These are phyloP conservation scores for Masticophis lateralis DNA, from an alignment of 2,797 vertebrate species.

Conservation along the genomic window DNA sequence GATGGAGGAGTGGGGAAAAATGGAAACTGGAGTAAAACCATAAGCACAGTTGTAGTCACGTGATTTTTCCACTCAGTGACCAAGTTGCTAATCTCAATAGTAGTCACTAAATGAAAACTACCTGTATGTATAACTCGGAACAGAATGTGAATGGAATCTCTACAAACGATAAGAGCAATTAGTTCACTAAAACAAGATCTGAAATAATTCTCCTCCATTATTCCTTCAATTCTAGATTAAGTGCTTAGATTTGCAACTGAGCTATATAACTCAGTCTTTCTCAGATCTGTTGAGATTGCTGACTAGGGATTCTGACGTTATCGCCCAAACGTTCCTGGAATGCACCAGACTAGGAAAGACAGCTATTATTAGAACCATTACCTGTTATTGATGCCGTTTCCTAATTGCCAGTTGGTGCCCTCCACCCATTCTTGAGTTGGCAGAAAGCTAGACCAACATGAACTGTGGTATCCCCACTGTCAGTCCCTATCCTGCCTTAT, in stretches of 20 bases:
- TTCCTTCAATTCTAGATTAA: neutral
- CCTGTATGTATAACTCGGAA: neutral
- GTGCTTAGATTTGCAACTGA: neutral
- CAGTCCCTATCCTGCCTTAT: neutral
- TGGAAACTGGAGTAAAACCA: neutral
- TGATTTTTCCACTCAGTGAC: neutral
- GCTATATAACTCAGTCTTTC: neutral
- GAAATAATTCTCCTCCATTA: neutral
- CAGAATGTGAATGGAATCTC: neutral
- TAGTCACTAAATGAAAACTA: neutral
- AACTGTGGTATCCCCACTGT: neutral
- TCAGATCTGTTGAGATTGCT: neutral
- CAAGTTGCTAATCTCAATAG: neutral
- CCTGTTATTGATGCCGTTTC: neutral
- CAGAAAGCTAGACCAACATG: neutral
- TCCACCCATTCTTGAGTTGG: neutral
- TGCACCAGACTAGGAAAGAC: neutral
- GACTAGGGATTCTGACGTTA: neutral
- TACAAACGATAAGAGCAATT: neutral
- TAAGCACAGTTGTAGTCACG: neutral
- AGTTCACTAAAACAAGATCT: neutral
- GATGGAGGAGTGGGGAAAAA: neutral
- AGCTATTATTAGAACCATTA: neutral
- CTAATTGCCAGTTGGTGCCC: neutral
- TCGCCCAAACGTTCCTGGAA: neutral